These are phyloP conservation scores for Saccopteryx bilineata DNA, from an alignment of 2,113 vertebrate genomes.

Conservation along the genomic window DNA sequence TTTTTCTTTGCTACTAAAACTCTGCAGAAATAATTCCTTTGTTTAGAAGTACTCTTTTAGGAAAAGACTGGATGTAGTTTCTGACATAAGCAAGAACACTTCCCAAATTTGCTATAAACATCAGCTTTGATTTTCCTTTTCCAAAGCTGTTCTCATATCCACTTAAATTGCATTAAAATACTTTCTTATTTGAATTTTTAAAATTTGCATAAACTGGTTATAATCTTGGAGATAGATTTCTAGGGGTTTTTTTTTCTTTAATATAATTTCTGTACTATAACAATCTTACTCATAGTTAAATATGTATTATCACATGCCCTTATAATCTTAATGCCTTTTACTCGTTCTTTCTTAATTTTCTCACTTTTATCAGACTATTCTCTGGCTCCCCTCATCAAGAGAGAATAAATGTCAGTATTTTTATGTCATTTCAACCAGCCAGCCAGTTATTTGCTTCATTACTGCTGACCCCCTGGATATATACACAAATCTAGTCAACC, in stretches of 20 bases:
- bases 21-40: neutral
- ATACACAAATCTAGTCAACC: neutral
- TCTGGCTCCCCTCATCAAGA: conserved; percentile 14
- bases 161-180: neutral
- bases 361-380: conserved; percentile 11
- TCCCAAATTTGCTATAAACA: neutral
- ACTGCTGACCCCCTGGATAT: neutral
- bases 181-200: conserved; percentile 38
- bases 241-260: conserved; percentile 15
- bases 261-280: neutral
- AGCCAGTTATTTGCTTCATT: neutral
- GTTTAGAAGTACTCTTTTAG: neutral
- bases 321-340: conserved; percentile 19
- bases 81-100: neutral
- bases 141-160: neutral
- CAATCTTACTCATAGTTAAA: neutral
- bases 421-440: neutral
- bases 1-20: neutral
- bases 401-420: neutral
- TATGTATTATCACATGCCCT: neutral
- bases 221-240: neutral
- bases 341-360: neutral
- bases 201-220: neutral
- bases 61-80: neutral
- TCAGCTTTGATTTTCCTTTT: neutral